These are phyloP conservation scores for Hypotaenidia philippensis DNA, from an alignment of 2,797 vertebrate species.

Conservation along the genomic window DNA sequence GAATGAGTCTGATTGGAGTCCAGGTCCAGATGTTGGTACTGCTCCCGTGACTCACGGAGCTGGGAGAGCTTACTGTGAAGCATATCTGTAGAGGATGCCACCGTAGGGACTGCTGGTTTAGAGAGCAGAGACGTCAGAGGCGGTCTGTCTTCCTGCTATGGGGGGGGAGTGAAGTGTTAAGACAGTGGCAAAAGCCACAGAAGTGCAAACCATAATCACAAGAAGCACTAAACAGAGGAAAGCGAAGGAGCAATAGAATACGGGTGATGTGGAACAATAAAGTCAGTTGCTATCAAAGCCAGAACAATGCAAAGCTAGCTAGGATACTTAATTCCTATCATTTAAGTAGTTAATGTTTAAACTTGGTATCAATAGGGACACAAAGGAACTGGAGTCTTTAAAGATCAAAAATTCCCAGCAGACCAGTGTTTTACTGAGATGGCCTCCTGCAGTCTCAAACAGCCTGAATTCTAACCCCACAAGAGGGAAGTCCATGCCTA, in stretches of 20 bases:
- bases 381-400: background rate
- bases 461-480: background rate
- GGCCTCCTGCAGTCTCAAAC: background rate
- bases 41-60: constrained; percentile 94
- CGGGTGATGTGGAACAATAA: background rate
- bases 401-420: background rate
- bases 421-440: background rate
- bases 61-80: constrained; percentile 97
- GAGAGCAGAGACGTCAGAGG: constrained; percentile 89
- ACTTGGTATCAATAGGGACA: background rate
- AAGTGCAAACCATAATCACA: background rate
- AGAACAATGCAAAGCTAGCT: background rate
- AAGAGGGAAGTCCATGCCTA: background rate
- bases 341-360: background rate
- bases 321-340: background rate
- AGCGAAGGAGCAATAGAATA: background rate
- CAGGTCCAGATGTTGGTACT: constrained; percentile 91
- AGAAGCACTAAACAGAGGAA: background rate
- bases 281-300: background rate
- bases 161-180: background rate
- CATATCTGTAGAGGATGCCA: constrained; percentile 98
- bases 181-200: background rate
- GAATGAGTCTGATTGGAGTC: constrained; percentile 86
- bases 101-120: constrained; percentile 87
- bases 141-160: constrained; percentile 85